Evolutionary conservation across 1,140 invertebrate species (phyloP).

Genomic region (Mizuhopecten yessoensis): DNA sequence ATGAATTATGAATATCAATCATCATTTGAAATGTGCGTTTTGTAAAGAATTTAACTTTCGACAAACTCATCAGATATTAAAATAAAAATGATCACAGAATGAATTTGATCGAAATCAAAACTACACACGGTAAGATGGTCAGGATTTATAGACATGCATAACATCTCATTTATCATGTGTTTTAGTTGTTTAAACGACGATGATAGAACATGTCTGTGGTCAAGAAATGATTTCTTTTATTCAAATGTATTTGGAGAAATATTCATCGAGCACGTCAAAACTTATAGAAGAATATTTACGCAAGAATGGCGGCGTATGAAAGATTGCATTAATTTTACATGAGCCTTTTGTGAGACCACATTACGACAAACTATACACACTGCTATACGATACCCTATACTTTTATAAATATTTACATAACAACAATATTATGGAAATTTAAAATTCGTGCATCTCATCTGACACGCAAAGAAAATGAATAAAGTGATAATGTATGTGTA

Average conservation of each 20-base stretch:
- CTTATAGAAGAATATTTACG: slow-evolving; percentile 13
- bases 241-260: neutral
- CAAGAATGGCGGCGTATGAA: neutral
- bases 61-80: neutral
- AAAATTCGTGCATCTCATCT: slow-evolving; percentile 18
- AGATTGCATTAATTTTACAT: slow-evolving; percentile 24
- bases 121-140: too few relatives aligned
- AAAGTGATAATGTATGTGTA: neutral
- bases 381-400: neutral
- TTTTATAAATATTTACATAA: slow-evolving; percentile 36
- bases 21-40: neutral
- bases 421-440: slow-evolving; percentile 35
- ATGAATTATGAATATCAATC: neutral
- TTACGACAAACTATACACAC: slow-evolving; percentile 33
- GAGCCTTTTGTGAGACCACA: neutral
- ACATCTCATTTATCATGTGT: too few relatives aligned
- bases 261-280: slow-evolving; percentile 16
- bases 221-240: neutral
- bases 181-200: too few relatives aligned
- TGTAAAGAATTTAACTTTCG: neutral
- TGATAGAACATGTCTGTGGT: too few relatives aligned
- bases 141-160: too few relatives aligned
- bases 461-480: neutral
- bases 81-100: neutral
- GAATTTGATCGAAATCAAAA: neutral